Conservation (phyloP, 2,888 invertebrate species). For the Parnassius orleans region DNA sequence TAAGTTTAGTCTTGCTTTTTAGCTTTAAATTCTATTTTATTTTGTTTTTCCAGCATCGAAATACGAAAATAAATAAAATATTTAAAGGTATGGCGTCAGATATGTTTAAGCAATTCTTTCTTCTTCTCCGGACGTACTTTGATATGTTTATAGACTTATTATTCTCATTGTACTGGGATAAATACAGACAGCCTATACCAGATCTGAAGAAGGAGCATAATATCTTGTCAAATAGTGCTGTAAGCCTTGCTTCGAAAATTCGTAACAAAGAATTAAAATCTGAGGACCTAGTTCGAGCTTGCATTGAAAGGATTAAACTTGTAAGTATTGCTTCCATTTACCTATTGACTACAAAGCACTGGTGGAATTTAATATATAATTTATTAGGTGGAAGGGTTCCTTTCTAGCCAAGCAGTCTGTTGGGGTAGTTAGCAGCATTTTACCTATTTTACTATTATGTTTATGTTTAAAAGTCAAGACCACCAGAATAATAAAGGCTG, state of each 20-base stretch:
- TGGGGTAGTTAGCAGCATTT: too few relatives aligned
- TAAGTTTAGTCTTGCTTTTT: too few relatives aligned
- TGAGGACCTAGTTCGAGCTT: slow-evolving; percentile 86
- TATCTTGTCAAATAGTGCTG: slow-evolving; percentile 82
- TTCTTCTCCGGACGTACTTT: slow-evolving; percentile 55
- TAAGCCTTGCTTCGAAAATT: slow-evolving; percentile 84
- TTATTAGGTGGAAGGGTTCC: too few relatives aligned
- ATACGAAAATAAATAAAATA: slow-evolving; percentile 59
- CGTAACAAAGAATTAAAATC: slow-evolving; percentile 82
- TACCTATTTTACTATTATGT: too few relatives aligned
- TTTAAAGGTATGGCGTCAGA: slow-evolving; percentile 56
- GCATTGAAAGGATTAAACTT: slow-evolving; percentile 88
- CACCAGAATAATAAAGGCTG: too few relatives aligned
- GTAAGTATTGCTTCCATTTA: slow-evolving; percentile 53
- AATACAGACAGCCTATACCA: slow-evolving; percentile 50
- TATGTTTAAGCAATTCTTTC: slow-evolving; percentile 53
- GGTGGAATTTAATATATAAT: too few relatives aligned
- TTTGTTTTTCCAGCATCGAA: slow-evolving; percentile 43
- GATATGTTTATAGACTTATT: slow-evolving; percentile 60
- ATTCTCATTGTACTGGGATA: slow-evolving; percentile 61
- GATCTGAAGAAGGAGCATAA: slow-evolving; percentile 56
- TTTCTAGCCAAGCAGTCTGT: too few relatives aligned
- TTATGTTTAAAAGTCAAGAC: too few relatives aligned
- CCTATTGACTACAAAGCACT: too few relatives aligned
- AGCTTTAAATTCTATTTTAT: neutral